These are phyloP conservation scores for Trachurus trachurus DNA, from an alignment of 2,797 vertebrate species.

Conservation along the genomic window DNA sequence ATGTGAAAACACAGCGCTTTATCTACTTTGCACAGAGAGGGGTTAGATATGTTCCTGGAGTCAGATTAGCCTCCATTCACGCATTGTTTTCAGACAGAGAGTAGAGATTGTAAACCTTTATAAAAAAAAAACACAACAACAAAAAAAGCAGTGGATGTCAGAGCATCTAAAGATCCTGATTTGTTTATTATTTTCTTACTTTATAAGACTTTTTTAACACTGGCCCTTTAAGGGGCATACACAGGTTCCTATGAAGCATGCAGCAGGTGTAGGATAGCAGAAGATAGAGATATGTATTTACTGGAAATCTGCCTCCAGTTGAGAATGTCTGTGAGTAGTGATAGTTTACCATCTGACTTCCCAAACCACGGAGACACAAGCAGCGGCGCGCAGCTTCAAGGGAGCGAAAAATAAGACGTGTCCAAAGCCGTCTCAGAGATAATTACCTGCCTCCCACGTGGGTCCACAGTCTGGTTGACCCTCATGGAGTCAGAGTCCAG, in stretches of 20 bases:
- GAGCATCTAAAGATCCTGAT: conserved; percentile 64
- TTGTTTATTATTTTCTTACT: conserved; percentile 75
- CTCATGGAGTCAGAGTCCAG: conserved; percentile 35
- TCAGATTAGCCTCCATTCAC: conserved; percentile 50
- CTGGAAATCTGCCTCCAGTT: conserved; percentile 45
- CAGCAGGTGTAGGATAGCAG: conserved; percentile 41
- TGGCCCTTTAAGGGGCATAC: conserved; percentile 70
- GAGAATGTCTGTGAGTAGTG: conserved; percentile 20
- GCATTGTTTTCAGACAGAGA: conserved; percentile 59
- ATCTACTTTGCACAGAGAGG: conserved; percentile 79
- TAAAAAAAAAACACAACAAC: background rate
- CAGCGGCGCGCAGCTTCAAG: conserved; percentile 22
- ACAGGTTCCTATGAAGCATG: conserved; percentile 52
- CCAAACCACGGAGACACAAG: conserved; percentile 14
- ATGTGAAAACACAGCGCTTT: conserved; percentile 71
- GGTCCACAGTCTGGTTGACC: conserved; percentile 1
- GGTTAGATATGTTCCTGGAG: conserved; percentile 56
- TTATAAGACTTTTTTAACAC: conserved; percentile 74
- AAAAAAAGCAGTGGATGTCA: conserved; percentile 50
- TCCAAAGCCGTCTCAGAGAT: conserved; percentile 13
- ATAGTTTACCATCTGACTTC: conserved; percentile 40
- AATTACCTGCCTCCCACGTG: conserved; percentile 5
- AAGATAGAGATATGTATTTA: conserved; percentile 12
- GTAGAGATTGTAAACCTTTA: conserved; percentile 72
- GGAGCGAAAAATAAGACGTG: background rate